A percentile compares a stretch with the other conserved stretches of the same genome.
These are phyloP conservation scores for Acipenser transmontanus DNA, from an alignment of 2,797 vertebrate species.

Conservation along the genomic window DNA sequence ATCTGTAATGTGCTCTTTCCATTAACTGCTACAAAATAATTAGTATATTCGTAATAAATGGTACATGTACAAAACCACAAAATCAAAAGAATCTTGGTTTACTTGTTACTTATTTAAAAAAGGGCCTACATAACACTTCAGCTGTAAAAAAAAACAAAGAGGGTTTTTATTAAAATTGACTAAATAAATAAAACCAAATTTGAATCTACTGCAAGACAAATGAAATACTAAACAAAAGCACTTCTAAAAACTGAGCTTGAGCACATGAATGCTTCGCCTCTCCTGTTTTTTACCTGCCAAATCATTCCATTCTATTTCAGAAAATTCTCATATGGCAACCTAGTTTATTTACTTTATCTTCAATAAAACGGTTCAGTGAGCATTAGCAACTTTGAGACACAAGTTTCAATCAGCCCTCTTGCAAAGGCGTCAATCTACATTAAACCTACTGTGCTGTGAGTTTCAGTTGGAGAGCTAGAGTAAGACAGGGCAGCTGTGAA, in stretches of 20 bases:
- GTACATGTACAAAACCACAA: no score
- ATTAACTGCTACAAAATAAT: no score
- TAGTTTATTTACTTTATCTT: constrained; percentile 97
- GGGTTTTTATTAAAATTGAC: not conserved
- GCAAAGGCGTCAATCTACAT: constrained; percentile 70
- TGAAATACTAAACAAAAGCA: not conserved
- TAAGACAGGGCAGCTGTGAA: constrained; percentile 36
- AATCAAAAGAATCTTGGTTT: no score
- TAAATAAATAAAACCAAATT: no score
- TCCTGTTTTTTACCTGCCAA: constrained; percentile 65
- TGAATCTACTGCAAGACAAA: no score
- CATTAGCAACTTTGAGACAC: constrained; percentile 85
- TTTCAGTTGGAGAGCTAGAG: constrained; percentile 37
- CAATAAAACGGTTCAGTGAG: constrained; percentile 96
- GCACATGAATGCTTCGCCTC: constrained; percentile 45
- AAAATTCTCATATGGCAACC: constrained; percentile 79
- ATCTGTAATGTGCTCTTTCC: not conserved
- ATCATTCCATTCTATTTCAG: constrained; percentile 80
- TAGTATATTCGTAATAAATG: no score
- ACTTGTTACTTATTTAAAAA: no score
- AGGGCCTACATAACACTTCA: not conserved
- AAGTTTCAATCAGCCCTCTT: constrained; percentile 80
- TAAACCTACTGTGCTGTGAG: constrained; percentile 51
- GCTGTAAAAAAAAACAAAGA: not conserved
- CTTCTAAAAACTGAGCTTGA: constrained; percentile 17